Evolutionary conservation across 2,113 vertebrate genomes (phyloP).

Genomic region (Gallinago jamesoni): DNA sequence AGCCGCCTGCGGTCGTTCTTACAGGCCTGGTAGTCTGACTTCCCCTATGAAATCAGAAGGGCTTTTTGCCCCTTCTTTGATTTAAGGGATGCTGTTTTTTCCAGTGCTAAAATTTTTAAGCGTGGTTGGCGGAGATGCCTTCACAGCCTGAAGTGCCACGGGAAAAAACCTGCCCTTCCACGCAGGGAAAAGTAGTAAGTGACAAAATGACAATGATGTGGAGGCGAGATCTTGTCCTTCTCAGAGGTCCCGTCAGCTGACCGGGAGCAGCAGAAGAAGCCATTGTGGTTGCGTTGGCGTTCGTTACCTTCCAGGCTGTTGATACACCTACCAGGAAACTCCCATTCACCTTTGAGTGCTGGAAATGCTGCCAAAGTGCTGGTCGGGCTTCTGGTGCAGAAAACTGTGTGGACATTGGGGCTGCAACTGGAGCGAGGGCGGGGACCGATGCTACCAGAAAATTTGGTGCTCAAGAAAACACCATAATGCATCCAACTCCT

Average conservation of each 20-base stretch:
- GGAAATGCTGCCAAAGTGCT: not conserved
- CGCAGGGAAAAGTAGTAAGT: no score
- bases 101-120: not conserved
- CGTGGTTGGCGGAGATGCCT: not conserved
- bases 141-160: not conserved
- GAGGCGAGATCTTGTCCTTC: not conserved
- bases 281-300: no score
- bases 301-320: not conserved
- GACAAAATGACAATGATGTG: no score
- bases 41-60: not conserved
- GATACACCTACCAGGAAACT: not conserved
- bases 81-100: not conserved
- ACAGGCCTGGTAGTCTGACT: not conserved
- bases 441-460: not conserved
- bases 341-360: not conserved
- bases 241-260: not conserved
- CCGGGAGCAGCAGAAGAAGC: not conserved
- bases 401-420: not conserved
- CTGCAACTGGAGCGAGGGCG: fast-evolving
- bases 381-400: not conserved
- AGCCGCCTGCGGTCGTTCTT: not conserved
- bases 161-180: not conserved
- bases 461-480: not conserved
- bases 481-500: fast-evolving
- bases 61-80: not conserved